Evolutionary conservation across 1,140 invertebrate species (phyloP).

Genomic region (Ips typographus): DNA sequence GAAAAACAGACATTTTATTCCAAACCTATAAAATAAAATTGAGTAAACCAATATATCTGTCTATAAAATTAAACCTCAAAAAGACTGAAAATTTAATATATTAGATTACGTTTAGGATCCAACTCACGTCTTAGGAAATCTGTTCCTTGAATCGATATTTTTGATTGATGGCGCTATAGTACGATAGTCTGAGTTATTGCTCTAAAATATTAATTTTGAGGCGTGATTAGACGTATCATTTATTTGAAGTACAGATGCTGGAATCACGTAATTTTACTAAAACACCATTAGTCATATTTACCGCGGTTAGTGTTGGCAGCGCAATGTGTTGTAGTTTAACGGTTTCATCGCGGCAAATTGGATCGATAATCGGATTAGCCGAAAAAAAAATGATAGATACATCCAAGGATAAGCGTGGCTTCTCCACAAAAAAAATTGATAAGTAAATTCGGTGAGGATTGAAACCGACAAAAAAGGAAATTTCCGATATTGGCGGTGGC

Average conservation of each 20-base stretch:
- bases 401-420: too few species aligned
- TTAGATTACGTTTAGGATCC: neutral
- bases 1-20: too few species aligned
- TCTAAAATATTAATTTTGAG: neutral
- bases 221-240: neutral
- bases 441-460: slow-evolving; percentile 25
- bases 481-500: slow-evolving; percentile 33
- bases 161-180: neutral
- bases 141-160: slow-evolving; percentile 4
- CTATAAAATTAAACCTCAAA: neutral
- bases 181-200: slow-evolving; percentile 1
- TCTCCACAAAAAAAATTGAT: too few species aligned
- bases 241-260: neutral
- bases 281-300: too few species aligned
- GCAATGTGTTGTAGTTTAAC: too few species aligned
- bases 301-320: too few species aligned
- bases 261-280: too few species aligned
- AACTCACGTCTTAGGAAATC: slow-evolving; percentile 1
- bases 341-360: too few species aligned
- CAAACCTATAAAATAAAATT: too few species aligned
- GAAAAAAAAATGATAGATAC: neutral
- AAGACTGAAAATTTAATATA: neutral
- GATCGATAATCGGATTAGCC: neutral
- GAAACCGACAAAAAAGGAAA: slow-evolving; percentile 24
- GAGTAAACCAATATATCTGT: too few species aligned